Evolutionary conservation across 2,113 vertebrate species (phyloP).

Genomic region (Rhadina sibilatrix): DNA sequence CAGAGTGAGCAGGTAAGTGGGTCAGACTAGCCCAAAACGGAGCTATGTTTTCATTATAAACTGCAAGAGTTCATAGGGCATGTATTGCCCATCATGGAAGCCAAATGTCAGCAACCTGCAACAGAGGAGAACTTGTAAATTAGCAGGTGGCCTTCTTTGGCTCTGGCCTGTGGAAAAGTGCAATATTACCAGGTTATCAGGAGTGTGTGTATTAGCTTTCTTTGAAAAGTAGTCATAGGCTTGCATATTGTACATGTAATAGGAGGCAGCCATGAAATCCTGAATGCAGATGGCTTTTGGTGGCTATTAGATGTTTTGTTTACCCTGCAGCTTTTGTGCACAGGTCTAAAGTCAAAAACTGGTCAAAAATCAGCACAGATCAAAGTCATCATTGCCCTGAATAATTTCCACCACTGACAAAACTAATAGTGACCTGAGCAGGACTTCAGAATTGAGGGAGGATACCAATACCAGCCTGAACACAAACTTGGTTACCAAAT

Average conservation of each 20-base stretch:
- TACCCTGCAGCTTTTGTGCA: background rate
- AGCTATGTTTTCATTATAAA: background rate
- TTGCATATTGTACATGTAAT: accelerated
- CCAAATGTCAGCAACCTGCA: background rate
- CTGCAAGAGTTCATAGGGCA: background rate
- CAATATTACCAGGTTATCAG: background rate
- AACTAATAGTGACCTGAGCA: background rate
- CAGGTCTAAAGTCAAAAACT: background rate
- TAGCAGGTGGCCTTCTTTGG: background rate
- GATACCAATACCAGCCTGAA: background rate
- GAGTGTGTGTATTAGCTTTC: background rate
- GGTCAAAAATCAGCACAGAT: background rate
- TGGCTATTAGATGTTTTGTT: background rate
- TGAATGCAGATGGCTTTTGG: background rate
- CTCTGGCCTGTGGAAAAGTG: background rate
- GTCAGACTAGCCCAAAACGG: background rate
- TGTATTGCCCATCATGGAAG: background rate
- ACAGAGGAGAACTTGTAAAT: background rate
- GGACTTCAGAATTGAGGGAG: background rate
- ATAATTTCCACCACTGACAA: background rate
- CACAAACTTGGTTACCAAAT: background rate
- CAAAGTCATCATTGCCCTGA: background rate
- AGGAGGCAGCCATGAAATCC: background rate
- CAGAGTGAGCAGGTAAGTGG: background rate
- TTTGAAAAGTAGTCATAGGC: background rate